A percentile compares a stretch with the other conserved stretches of the same genome.
phyloP scores from a whole-genome alignment of 2,888 invertebrate genomes.

The Patella depressa region DNA sequence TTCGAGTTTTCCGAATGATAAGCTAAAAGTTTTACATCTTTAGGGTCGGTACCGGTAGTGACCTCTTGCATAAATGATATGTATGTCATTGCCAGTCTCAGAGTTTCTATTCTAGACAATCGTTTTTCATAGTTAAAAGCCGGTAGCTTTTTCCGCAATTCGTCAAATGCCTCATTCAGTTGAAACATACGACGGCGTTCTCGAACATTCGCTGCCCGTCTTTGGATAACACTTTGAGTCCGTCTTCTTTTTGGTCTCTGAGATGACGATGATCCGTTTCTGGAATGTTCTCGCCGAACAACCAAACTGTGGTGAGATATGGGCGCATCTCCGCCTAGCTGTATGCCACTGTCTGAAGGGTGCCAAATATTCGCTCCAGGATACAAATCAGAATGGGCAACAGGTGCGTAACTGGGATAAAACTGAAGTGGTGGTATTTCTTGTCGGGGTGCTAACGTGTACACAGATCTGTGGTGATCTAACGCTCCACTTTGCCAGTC shows the following conservation, averaged over 20 bases:
- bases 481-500: not conserved
- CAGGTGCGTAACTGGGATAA: not conserved
- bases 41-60: constrained; percentile 57
- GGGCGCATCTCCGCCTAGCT: not conserved
- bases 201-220: constrained; percentile 64
- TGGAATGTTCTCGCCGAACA: not conserved
- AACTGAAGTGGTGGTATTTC: not conserved
- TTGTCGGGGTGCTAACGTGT: not conserved
- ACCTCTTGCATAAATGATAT: constrained; percentile 96
- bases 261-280: constrained; percentile 23
- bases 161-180: constrained; percentile 63
- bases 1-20: not conserved
- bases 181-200: constrained; percentile 65
- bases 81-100: constrained; percentile 94
- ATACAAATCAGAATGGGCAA: not conserved
- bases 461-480: not conserved
- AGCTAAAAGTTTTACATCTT: constrained; percentile 42
- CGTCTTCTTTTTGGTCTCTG: constrained; percentile 62
- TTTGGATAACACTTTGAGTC: constrained; percentile 55
- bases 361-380: not conserved
- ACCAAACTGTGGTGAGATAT: not conserved
- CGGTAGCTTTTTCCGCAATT: constrained; percentile 59
- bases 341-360: no score
- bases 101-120: constrained; percentile 79
- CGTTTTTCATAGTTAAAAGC: constrained; percentile 66